Evolutionary conservation across 1,140 invertebrate species (phyloP).

Genomic region (Aphelenchoides avenae): DNA sequence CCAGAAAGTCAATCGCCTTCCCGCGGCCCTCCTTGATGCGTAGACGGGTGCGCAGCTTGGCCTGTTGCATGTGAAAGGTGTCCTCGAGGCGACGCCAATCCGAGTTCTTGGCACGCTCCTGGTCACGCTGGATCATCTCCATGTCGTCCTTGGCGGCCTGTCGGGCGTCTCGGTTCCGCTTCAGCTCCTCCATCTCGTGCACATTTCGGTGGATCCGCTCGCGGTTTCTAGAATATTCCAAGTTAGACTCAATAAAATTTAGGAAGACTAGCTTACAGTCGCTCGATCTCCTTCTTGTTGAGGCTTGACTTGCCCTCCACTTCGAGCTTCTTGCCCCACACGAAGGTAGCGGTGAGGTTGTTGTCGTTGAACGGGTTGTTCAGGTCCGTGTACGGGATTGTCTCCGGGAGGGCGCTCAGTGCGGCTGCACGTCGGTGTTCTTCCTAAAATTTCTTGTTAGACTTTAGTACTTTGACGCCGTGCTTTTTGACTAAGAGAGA

Average conservation of each 20-base stretch:
- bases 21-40: conserved; percentile 87
- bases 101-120: conserved; percentile 87
- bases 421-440: conserved; percentile 21
- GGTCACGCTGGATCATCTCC: conserved; percentile 76
- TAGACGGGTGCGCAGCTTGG: conserved; percentile 73
- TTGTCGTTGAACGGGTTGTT: conserved; percentile 98
- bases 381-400: conserved; percentile 77
- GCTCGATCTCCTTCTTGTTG: conserved; percentile 76
- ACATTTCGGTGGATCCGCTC: conserved; percentile 45
- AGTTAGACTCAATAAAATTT: conserved; percentile 63
- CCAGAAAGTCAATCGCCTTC: conserved; percentile 81
- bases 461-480: neutral
- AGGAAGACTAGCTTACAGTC: conserved; percentile 77
- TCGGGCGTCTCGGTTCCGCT: conserved; percentile 81
- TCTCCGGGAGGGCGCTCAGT: conserved; percentile 26
- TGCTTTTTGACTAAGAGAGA: conserved; percentile 10
- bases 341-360: conserved; percentile 83
- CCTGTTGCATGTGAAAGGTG: conserved; percentile 60
- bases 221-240: conserved; percentile 34
- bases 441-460: conserved; percentile 23
- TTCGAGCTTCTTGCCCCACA: conserved; percentile 92
- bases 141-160: conserved; percentile 87
- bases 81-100: conserved; percentile 90
- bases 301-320: conserved; percentile 83
- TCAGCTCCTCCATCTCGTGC: conserved; percentile 65